Percentiles rank a stretch among this genome's conserved stretches.
Conservation (phyloP, 2,888 invertebrate species). For the Synanthedon myopaeformis region DNA sequence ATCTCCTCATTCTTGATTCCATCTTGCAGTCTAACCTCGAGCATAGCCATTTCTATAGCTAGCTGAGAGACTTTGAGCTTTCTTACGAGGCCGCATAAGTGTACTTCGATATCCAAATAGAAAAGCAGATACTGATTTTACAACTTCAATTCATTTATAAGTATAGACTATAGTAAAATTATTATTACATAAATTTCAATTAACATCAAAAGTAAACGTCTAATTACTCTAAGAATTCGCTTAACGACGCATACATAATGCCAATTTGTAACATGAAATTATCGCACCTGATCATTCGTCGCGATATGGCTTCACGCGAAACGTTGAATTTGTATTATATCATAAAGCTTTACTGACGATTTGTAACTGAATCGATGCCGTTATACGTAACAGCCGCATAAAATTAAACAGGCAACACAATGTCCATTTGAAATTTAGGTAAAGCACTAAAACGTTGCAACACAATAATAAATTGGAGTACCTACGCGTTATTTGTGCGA, state of each 20-base stretch:
- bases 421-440: neutral
- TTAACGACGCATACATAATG: neutral
- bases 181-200: slow-evolving; percentile 31
- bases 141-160: too few relatives aligned
- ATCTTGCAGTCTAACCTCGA: too few relatives aligned
- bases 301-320: neutral
- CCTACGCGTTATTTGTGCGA: slow-evolving; percentile 16
- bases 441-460: neutral
- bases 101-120: too few relatives aligned
- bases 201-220: neutral
- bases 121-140: too few relatives aligned
- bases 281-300: neutral
- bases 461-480: slow-evolving; percentile 5
- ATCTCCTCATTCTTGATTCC: too few relatives aligned
- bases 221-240: neutral
- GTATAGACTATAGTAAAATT: neutral
- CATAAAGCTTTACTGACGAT: too few relatives aligned
- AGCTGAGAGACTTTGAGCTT: too few relatives aligned
- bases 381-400: neutral
- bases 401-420: neutral
- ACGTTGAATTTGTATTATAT: too few relatives aligned
- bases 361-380: too few relatives aligned
- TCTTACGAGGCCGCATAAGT: too few relatives aligned
- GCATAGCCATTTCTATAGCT: too few relatives aligned
- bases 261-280: neutral